phyloP scores from a whole-genome alignment of 2,888 invertebrate species.

The Callimorpha dominula region DNA sequence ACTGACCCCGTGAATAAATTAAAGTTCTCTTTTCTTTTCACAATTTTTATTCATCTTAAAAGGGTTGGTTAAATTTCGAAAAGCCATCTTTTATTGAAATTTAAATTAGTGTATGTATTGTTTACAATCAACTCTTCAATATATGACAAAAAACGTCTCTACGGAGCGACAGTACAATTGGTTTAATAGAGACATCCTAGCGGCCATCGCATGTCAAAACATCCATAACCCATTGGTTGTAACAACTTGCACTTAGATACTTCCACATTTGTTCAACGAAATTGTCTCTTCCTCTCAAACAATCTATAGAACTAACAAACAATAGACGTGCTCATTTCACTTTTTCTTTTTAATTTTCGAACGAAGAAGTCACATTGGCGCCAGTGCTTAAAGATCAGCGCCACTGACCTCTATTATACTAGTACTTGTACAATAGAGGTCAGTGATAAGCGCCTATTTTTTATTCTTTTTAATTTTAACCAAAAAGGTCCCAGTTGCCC shows the following conservation, averaged over 20 bases:
- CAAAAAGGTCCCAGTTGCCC: not conserved
- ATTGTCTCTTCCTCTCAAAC: constrained; percentile 81
- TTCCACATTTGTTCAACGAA: constrained; percentile 70
- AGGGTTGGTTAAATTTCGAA: too few species aligned
- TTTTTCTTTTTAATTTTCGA: not conserved
- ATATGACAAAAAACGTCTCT: constrained; percentile 40
- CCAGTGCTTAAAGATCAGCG: not conserved
- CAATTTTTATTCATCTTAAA: too few species aligned
- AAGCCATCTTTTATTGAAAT: too few species aligned
- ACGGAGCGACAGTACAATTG: constrained; percentile 58
- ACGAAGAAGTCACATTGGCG: not conserved
- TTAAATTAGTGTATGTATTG: constrained; percentile 36
- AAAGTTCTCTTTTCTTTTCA: too few species aligned
- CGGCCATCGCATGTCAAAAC: constrained; percentile 75
- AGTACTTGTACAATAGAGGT: too few species aligned
- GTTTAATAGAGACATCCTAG: constrained; percentile 77
- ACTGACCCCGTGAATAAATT: too few species aligned
- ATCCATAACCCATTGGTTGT: constrained; percentile 68
- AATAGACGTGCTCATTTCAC: constrained; percentile 6
- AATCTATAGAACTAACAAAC: constrained; percentile 25
- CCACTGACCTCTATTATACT: too few species aligned
- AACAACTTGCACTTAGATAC: constrained; percentile 71
- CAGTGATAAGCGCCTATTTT: too few species aligned
- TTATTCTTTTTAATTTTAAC: too few species aligned
- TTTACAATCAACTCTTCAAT: constrained; percentile 20